Base-by-base conservation (phyloP, 2,888 invertebrate species). In the Endotricha flammealis region DNA sequence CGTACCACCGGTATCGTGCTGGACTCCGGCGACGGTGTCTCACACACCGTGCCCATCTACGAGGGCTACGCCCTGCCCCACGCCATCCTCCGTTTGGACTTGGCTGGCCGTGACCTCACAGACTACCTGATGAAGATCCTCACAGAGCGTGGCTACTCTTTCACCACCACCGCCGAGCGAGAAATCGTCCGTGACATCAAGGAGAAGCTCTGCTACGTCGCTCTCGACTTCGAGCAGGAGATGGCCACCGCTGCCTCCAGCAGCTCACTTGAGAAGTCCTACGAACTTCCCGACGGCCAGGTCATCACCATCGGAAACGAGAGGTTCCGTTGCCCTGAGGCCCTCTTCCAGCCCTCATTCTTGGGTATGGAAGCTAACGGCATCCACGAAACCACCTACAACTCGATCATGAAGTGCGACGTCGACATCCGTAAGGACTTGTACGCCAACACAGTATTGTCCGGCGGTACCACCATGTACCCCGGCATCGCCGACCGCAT, bases 331-430 rank as follows among this genome's bases (percentile, higher is more conserved):
- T 96, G 96, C 79, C 96, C 96, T 11, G 96, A 97, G 77, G 96
- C 96, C 43, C 91, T 97, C 50, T 97, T 97, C 95, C 96, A 97
- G 77, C 96, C 96, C 55, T 95, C 95, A 48, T 96, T 96, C 93
- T 76, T 95, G 89, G 93, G 93, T 62, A 93, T 94, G 93, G 94
- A 95, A 90, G 93, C 95, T 36, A 92, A 92, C 65, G 95, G 95
- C 57, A 95, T 95, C 79, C 95, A 95, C 76, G 95, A 95, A 77
- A 95, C 95, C 64, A 94, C 94, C 20, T 98, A 96, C 92, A 97
- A 97, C 87, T 96, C 95, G 36, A 97, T 97, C 92, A 97, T 97
- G 97, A 97, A 96, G 91, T 97, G 97, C 88, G 97, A 97, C 83
- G 95, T 97, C 38, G 97, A 97, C 77, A 97, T 97, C 91, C 93